These are phyloP conservation scores for Pangasius krempfi DNA, from an alignment of 2,797 vertebrate species.

Conservation along the genomic window DNA sequence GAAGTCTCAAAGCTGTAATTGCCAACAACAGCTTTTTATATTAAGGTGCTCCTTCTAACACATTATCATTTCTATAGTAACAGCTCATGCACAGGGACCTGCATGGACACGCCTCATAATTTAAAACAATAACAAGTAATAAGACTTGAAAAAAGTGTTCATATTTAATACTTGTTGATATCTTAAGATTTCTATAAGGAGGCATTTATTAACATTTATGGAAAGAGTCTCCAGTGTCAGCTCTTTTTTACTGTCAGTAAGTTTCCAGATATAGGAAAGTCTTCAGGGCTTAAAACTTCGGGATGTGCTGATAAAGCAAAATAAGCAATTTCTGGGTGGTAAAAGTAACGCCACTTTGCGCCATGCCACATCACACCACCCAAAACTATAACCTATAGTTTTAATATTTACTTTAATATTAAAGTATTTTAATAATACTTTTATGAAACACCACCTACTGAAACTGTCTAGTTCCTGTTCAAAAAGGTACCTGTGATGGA, in stretches of 20 bases:
- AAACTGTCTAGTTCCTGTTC: neutral
- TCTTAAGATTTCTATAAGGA: neutral
- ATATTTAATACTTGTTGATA: neutral
- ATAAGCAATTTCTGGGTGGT: neutral
- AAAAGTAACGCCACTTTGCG: neutral
- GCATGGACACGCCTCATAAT: neutral
- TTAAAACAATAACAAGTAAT: neutral
- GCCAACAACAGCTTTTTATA: neutral
- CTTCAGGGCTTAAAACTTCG: neutral
- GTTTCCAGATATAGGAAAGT: neutral
- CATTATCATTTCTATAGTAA: neutral
- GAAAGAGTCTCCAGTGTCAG: neutral
- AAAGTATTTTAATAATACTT: no score
- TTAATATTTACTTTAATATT: no score
- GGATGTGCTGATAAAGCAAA: neutral
- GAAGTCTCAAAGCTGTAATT: neutral
- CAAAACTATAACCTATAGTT: neutral
- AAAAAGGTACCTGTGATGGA: constrained; percentile 88
- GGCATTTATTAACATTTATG: neutral
- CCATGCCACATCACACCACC: no score
- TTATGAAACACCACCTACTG: neutral
- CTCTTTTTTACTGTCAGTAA: neutral
- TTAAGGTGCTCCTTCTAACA: neutral
- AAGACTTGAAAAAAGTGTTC: neutral
- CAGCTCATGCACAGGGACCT: neutral